These are phyloP conservation scores for Watsonalla binaria DNA, from an alignment of 2,888 invertebrate species.

Conservation along the genomic window DNA sequence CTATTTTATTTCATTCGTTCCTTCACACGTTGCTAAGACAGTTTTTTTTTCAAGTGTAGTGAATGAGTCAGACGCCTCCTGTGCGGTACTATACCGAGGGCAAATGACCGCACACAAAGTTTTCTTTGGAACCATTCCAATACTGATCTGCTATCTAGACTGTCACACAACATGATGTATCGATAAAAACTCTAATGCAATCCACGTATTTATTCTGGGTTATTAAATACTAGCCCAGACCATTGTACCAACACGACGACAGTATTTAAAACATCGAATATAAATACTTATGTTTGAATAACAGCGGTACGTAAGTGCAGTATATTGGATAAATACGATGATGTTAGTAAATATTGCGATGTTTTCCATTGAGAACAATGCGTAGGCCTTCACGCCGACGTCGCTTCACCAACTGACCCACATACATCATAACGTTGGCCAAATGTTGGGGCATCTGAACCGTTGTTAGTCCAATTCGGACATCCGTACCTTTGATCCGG, in stretches of 20 bases:
- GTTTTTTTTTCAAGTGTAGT: slow-evolving; percentile 23
- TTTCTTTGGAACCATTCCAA: slow-evolving; percentile 58
- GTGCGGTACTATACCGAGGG: slow-evolving; percentile 17
- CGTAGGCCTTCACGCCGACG: slow-evolving; percentile 31
- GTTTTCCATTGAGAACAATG: slow-evolving; percentile 49
- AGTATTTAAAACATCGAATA: slow-evolving; percentile 26
- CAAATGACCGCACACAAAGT: slow-evolving; percentile 48
- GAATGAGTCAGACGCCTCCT: slow-evolving; percentile 22
- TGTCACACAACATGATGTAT: not conserved
- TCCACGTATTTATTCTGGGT: slow-evolving; percentile 18
- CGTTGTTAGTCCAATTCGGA: slow-evolving; percentile 10
- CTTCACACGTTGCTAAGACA: slow-evolving; percentile 7
- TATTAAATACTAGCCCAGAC: slow-evolving; percentile 21
- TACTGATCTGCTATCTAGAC: slow-evolving; percentile 15
- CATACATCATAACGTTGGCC: slow-evolving; percentile 8
- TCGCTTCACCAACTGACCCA: slow-evolving; percentile 16
- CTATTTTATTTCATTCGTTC: not conserved
- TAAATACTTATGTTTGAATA: slow-evolving; percentile 35
- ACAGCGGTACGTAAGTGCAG: slow-evolving; percentile 28
- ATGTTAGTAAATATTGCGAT: slow-evolving; percentile 58
- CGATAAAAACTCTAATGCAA: not conserved
- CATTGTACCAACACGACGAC: slow-evolving; percentile 19
- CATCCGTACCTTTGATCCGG: slow-evolving; percentile 11
- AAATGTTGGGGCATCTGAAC: slow-evolving; percentile 7
- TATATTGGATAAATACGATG: slow-evolving; percentile 37